These are phyloP conservation scores for Tupaia tana DNA, from an alignment of 2,113 vertebrate genomes.

Conservation along the genomic window DNA sequence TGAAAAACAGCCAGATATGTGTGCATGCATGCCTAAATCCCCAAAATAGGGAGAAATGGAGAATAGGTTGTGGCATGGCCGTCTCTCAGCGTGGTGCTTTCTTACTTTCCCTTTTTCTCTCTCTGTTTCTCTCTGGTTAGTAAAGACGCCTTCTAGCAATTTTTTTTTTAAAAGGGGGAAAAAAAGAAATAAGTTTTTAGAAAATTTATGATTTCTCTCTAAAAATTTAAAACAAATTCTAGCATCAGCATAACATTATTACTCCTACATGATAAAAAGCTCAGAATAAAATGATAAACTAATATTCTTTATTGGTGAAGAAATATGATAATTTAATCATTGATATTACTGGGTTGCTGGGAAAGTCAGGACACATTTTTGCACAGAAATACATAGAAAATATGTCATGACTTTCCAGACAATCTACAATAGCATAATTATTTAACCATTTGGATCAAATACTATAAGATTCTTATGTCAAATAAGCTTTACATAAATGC, in stretches of 20 bases:
- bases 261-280: background rate
- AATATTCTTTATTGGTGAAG: background rate
- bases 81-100: too few species aligned
- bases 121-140: too few species aligned
- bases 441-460: background rate
- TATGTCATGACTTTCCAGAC: too few species aligned
- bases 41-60: too few species aligned
- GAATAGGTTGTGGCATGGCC: too few species aligned
- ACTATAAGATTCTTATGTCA: background rate
- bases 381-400: too few species aligned
- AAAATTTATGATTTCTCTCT: background rate
- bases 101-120: too few species aligned
- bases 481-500: background rate
- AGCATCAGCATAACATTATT: background rate
- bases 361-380: too few species aligned
- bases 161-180: too few species aligned
- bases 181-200: background rate
- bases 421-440: background rate
- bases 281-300: background rate
- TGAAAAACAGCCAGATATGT: too few species aligned
- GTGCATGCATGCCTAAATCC: too few species aligned
- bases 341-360: background rate
- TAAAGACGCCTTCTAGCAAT: too few species aligned
- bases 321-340: conserved; percentile 2
- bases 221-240: background rate